Conservation (phyloP, 1,140 invertebrate species). For the Berghia stephanieae region DNA sequence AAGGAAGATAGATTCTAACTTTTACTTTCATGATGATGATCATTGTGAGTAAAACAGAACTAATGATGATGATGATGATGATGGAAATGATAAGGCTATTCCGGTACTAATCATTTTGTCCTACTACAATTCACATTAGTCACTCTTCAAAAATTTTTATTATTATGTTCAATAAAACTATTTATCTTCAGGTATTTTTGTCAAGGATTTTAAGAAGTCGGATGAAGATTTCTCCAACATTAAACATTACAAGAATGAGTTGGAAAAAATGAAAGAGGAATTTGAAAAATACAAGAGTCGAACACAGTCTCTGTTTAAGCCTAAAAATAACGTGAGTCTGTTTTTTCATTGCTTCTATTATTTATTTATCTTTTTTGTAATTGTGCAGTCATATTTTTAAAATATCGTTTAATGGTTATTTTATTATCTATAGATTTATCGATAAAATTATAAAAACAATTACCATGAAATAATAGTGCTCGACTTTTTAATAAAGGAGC, state of each 20-base stretch:
- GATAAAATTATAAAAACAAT: too few relatives aligned
- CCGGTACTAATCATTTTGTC: too few relatives aligned
- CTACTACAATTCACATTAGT: too few relatives aligned
- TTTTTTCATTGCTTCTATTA: background rate
- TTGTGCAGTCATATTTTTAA: background rate
- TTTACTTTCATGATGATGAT: too few relatives aligned
- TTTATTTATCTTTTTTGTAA: constrained; percentile 5
- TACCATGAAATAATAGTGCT: too few relatives aligned
- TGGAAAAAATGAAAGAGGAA: constrained; percentile 65
- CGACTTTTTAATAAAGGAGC: too few relatives aligned
- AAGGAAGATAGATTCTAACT: too few relatives aligned
- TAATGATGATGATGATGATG: too few relatives aligned
- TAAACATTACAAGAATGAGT: constrained; percentile 62
- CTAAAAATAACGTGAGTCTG: constrained; percentile 56
- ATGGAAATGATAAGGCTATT: too few relatives aligned
- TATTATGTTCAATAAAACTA: background rate
- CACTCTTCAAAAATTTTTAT: too few relatives aligned
- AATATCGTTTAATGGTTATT: background rate
- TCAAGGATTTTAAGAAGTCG: constrained; percentile 24
- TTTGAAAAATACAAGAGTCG: constrained; percentile 68
- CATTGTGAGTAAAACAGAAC: too few relatives aligned
- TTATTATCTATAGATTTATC: too few relatives aligned
- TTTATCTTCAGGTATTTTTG: constrained; percentile 19
- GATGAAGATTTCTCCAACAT: constrained; percentile 46
- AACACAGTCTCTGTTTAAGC: constrained; percentile 66